A percentile compares a stretch with the other conserved stretches of the same genome.
Conservation (phyloP, 1,140 invertebrate species). For the Contarinia nasturtii region DNA sequence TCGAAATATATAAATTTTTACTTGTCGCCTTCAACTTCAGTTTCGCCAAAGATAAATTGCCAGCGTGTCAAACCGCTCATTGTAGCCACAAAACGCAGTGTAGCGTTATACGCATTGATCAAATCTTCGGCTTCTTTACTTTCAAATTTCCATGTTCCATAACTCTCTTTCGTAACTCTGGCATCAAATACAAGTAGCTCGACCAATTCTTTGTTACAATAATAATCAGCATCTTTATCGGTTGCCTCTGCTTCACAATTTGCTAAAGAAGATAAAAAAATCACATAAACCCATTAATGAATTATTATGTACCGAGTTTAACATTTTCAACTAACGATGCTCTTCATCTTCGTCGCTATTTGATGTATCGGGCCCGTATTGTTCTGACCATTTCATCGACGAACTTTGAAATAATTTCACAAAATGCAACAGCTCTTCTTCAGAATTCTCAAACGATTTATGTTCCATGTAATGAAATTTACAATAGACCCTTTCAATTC, state of each 20-base stretch:
- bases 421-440: constrained; percentile 58
- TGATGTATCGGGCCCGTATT: constrained; percentile 25
- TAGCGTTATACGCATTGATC: constrained; percentile 42
- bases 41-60: constrained; percentile 45
- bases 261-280: constrained; percentile 20
- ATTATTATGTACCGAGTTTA: too few species aligned
- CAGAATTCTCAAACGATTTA: constrained; percentile 45
- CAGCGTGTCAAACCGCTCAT: constrained; percentile 74
- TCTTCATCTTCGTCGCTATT: constrained; percentile 12
- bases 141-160: constrained; percentile 35
- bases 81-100: constrained; percentile 63
- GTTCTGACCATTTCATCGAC: constrained; percentile 36
- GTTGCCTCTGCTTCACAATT: constrained; percentile 41
- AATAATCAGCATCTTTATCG: constrained; percentile 44
- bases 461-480: constrained; percentile 65
- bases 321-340: constrained; percentile 12
- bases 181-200: constrained; percentile 76
- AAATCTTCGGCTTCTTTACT: constrained; percentile 30
- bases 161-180: constrained; percentile 53
- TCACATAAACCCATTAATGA: too few species aligned
- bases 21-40: constrained; percentile 10
- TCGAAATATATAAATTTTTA: neutral
- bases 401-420: constrained; percentile 35
- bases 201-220: constrained; percentile 69
- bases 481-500: constrained; percentile 50